These are phyloP conservation scores for Cryptophagus acutangulus DNA, from an alignment of 2,888 invertebrate genomes.

Conservation along the genomic window DNA sequence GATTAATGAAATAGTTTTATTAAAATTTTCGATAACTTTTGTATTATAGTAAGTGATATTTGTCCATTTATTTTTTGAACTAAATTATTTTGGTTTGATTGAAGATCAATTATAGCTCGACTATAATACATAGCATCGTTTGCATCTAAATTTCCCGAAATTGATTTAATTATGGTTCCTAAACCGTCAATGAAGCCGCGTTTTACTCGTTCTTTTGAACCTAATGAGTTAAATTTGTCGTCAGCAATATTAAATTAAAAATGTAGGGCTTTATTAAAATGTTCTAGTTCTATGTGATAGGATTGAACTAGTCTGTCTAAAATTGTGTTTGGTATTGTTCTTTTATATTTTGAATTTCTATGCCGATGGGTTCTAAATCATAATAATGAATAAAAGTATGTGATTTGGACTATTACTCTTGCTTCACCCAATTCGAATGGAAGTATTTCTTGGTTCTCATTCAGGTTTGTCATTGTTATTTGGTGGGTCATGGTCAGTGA, in stretches of 20 bases:
- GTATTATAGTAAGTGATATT: not conserved
- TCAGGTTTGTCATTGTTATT: not conserved
- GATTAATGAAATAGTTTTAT: not conserved
- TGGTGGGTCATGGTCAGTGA: constrained; percentile 9
- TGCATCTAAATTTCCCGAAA: constrained; percentile 14
- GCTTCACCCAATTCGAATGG: constrained; percentile 14
- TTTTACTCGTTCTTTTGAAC: constrained; percentile 5
- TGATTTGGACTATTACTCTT: constrained; percentile 10
- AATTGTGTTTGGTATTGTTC: constrained; percentile 7
- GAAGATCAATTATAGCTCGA: not conserved
- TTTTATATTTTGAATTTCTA: constrained; percentile 4
- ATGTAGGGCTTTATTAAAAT: constrained; percentile 1
- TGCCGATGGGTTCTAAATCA: constrained; percentile 2
- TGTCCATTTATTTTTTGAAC: not conserved
- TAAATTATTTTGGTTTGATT: not conserved
- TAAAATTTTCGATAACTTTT: no score
- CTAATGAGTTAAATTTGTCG: constrained; percentile 7
- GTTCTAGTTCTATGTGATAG: no score
- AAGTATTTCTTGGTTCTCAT: constrained; percentile 14
- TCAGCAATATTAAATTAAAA: not conserved
- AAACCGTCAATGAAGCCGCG: constrained; percentile 14
- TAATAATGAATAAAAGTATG: constrained; percentile 10
- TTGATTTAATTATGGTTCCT: constrained; percentile 14
- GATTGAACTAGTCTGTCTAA: constrained; percentile 1
- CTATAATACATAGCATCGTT: constrained; percentile 9